Conservation (phyloP, 2,113 vertebrate genomes). For the Lepidothrix coronata region DNA sequence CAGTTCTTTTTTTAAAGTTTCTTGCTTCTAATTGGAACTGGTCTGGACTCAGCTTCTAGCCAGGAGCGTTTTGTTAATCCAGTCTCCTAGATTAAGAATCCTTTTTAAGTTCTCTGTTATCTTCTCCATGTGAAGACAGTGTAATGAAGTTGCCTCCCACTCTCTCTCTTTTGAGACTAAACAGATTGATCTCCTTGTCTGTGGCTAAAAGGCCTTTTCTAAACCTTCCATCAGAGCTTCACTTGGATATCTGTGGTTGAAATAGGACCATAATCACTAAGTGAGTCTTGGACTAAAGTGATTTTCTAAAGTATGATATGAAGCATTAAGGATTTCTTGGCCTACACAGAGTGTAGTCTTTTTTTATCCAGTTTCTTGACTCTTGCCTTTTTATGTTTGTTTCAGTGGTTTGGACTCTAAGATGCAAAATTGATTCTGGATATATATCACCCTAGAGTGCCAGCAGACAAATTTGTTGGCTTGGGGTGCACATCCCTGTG, state of each 20-base stretch:
- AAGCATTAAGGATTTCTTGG: conserved; percentile 21
- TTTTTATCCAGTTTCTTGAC: neutral
- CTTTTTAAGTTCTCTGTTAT: neutral
- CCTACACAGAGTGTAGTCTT: neutral
- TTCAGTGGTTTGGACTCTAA: neutral
- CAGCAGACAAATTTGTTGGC: neutral
- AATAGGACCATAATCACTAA: conserved; percentile 6
- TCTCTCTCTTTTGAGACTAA: neutral
- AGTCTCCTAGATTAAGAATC: neutral
- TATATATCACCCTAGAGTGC: neutral
- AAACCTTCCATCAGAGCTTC: conserved; percentile 32
- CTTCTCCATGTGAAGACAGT: neutral
- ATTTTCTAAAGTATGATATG: neutral
- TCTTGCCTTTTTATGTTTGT: neutral
- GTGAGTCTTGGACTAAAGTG: conserved; percentile 17
- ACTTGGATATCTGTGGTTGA: neutral
- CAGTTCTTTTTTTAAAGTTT: neutral
- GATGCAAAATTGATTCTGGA: neutral
- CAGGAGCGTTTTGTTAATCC: neutral
- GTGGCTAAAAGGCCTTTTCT: conserved; percentile 33
- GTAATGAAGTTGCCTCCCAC: conserved; percentile 23
- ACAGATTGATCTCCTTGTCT: conserved; percentile 42
- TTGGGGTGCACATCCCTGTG: neutral
- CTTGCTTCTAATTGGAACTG: neutral
- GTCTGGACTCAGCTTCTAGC: neutral